A percentile compares a stretch with the other conserved stretches of the same genome.
These are phyloP conservation scores for Podilymbus podiceps DNA, from an alignment of 2,113 vertebrate species.

Conservation along the genomic window DNA sequence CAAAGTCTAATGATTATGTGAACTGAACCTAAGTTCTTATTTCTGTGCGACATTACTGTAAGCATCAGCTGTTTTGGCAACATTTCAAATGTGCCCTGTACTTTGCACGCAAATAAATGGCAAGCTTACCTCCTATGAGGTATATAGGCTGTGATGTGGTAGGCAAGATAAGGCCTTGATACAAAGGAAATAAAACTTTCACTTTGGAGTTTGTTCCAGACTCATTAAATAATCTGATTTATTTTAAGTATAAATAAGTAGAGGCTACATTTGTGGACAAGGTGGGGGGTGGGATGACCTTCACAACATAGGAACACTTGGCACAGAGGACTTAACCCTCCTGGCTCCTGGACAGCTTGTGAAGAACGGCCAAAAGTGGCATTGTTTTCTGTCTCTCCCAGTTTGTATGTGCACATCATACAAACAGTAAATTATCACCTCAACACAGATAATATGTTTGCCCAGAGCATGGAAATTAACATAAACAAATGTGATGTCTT, in stretches of 20 bases:
- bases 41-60: neutral
- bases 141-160: neutral
- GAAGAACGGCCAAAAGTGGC: accelerated
- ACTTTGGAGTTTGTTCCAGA: constrained; percentile 6
- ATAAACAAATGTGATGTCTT: neutral
- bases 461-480: neutral
- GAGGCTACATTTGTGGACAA: neutral
- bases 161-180: neutral
- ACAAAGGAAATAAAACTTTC: neutral
- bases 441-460: neutral
- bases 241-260: neutral
- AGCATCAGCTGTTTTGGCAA: neutral
- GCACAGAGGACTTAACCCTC: neutral
- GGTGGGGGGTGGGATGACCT: no score
- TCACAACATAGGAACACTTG: neutral
- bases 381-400: neutral
- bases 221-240: neutral
- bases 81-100: neutral
- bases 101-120: neutral
- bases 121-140: neutral
- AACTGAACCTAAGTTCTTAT: neutral
- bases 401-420: neutral
- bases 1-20: neutral
- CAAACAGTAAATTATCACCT: neutral
- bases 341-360: neutral